A percentile compares a stretch with the other conserved stretches of the same genome.
phyloP scores from a whole-genome alignment of 2,113 vertebrate genomes.

The Hippocampus abdominalis region DNA sequence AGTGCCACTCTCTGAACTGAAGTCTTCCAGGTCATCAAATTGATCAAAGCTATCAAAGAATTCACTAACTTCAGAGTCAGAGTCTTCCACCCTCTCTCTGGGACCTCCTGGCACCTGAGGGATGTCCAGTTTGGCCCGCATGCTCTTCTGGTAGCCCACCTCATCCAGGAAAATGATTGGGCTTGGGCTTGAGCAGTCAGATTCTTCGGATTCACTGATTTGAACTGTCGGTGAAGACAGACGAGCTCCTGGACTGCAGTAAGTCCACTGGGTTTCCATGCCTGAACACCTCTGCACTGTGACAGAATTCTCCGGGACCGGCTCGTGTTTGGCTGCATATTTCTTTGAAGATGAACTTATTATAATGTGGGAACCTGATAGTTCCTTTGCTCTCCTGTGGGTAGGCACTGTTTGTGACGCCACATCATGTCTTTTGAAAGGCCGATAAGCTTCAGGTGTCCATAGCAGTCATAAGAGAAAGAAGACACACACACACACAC shows the following conservation, averaged over 20 bases:
- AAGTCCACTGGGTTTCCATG: conserved; percentile 81
- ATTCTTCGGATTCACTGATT: conserved; percentile 89
- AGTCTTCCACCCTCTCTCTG: conserved; percentile 91
- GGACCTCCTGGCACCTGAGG: conserved; percentile 88
- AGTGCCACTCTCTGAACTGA: conserved; percentile 59
- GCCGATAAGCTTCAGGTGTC: conserved; percentile 62
- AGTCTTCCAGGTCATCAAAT: conserved; percentile 87
- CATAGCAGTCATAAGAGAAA: conserved; percentile 5
- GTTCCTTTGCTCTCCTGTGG: conserved; percentile 72
- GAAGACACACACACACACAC: not conserved
- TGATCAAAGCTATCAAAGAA: conserved; percentile 99
- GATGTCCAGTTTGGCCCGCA: conserved; percentile 90
- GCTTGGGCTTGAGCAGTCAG: conserved; percentile 93
- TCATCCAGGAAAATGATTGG: conserved; percentile 98
- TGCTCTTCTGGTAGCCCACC: conserved; percentile 94
- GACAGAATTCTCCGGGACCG: conserved; percentile 68
- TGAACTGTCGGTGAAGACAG: conserved; percentile 66
- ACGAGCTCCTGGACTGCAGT: conserved; percentile 77
- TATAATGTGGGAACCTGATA: conserved; percentile 72
- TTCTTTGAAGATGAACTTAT: conserved; percentile 72
- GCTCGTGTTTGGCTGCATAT: conserved; percentile 62
- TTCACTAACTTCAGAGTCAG: conserved; percentile 96
- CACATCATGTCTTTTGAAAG: conserved; percentile 79
- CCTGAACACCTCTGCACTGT: conserved; percentile 77
- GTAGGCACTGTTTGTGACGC: conserved; percentile 81